A percentile compares a stretch with the other conserved stretches of the same genome.
phyloP scores from a whole-genome alignment of 37 sponge, comb jelly and placozoan species.

The Beroe forskalii region DNA sequence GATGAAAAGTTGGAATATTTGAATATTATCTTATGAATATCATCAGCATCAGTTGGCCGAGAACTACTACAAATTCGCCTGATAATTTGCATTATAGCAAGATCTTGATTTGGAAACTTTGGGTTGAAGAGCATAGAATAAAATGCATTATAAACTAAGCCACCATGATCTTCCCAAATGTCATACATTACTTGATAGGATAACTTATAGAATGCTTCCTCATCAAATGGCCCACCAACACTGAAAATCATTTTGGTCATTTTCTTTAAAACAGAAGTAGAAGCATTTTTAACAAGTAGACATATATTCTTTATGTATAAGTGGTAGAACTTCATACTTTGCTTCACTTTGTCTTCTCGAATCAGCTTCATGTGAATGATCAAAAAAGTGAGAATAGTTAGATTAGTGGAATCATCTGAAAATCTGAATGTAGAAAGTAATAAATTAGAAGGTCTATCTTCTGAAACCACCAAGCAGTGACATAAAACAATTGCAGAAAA shows the following conservation, averaged over 20 bases:
- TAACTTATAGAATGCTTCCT: neutral
- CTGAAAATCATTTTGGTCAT: constrained; percentile 25
- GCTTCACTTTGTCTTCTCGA: neutral
- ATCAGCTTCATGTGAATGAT: constrained; percentile 26
- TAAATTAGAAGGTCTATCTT: constrained; percentile 12
- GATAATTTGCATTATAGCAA: neutral
- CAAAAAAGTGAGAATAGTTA: constrained; percentile 36
- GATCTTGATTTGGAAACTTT: neutral
- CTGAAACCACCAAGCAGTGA: constrained; percentile 24
- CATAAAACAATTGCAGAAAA: constrained; percentile 20
- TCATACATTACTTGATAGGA: neutral
- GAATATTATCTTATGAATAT: neutral
- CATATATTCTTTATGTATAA: neutral
- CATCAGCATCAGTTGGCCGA: neutral
- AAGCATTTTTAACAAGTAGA: neutral
- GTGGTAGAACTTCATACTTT: neutral
- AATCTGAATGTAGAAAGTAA: neutral
- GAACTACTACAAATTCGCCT: constrained; percentile 18
- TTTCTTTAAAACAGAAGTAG: neutral
- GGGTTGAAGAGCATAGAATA: neutral
- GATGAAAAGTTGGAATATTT: neutral
- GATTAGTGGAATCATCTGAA: constrained; percentile 31
- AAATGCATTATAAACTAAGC: constrained; percentile 2
- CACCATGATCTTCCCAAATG: constrained; percentile 55
- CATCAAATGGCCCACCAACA: neutral